phyloP scores from a whole-genome alignment of 2,113 vertebrate species.

The Upupa epops region DNA sequence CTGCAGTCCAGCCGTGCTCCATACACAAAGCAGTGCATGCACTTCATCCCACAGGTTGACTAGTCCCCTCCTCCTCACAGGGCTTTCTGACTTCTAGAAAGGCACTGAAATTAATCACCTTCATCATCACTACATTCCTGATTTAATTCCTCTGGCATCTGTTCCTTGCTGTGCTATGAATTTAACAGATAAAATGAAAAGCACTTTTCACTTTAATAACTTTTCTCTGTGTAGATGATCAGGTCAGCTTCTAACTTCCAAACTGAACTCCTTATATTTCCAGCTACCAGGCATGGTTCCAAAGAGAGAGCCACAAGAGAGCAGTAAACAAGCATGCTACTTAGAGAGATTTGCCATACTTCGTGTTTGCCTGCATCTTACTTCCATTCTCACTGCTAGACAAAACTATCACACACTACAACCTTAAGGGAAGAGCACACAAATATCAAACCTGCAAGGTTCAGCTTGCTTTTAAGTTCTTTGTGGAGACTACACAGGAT shows the following conservation, averaged over 20 bases:
- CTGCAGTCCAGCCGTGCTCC: background rate
- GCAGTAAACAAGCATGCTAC: background rate
- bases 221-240: background rate
- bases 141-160: constrained; percentile 17
- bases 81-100: background rate
- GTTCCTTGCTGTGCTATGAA: background rate
- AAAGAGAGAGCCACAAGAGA: background rate
- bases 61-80: background rate
- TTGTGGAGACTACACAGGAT: background rate
- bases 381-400: background rate
- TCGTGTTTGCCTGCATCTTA: background rate
- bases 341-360: background rate
- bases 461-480: background rate
- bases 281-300: background rate
- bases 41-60: background rate
- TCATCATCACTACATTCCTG: background rate
- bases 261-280: background rate
- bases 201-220: constrained; percentile 6
- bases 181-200: constrained; percentile 32
- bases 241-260: background rate
- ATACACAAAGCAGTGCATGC: background rate
- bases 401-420: background rate
- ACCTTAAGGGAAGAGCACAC: background rate
- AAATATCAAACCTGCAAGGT: background rate
- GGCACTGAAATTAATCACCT: background rate